phyloP scores from a whole-genome alignment of 2,888 invertebrate species.

The Drosophila peninsularis region DNA sequence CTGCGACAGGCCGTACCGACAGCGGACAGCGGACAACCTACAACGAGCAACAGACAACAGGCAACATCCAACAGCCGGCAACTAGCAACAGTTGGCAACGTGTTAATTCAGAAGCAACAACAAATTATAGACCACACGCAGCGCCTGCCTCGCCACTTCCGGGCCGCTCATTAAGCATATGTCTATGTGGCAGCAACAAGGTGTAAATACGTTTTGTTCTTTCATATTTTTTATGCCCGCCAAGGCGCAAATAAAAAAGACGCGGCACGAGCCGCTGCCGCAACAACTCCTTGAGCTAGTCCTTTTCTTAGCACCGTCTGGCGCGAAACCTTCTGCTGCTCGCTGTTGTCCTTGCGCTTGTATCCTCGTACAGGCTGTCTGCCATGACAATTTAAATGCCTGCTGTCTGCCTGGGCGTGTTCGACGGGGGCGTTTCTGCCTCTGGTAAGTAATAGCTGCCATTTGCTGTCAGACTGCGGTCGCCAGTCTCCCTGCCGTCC shows the following conservation, averaged over 20 bases:
- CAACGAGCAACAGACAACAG: not conserved
- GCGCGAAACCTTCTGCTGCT: constrained; percentile 50
- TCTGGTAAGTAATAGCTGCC: constrained; percentile 69
- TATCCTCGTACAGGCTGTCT: constrained; percentile 38
- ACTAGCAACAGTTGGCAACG: constrained; percentile 76
- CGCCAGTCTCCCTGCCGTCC: constrained; percentile 31
- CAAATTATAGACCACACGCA: constrained; percentile 15
- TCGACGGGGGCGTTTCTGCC: constrained; percentile 15
- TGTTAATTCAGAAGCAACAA: constrained; percentile 65
- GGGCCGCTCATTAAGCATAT: constrained; percentile 76
- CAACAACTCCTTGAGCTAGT: constrained; percentile 23
- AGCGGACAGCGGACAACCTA: not conserved
- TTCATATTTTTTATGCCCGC: constrained; percentile 31
- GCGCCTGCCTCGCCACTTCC: constrained; percentile 34
- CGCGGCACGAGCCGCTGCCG: not conserved
- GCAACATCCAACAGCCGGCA: constrained; percentile 6
- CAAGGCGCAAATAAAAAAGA: constrained; percentile 44
- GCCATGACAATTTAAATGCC: constrained; percentile 77
- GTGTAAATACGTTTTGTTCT: constrained; percentile 70
- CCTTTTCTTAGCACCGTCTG: constrained; percentile 31
- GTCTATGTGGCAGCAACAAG: constrained; percentile 64
- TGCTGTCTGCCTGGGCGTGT: constrained; percentile 9
- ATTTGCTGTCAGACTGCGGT: constrained; percentile 65
- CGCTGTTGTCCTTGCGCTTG: constrained; percentile 24
- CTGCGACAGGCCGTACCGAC: constrained; percentile 35